phyloP scores from a whole-genome alignment of 2,113 vertebrate genomes.

The Laticauda laticaudata region DNA sequence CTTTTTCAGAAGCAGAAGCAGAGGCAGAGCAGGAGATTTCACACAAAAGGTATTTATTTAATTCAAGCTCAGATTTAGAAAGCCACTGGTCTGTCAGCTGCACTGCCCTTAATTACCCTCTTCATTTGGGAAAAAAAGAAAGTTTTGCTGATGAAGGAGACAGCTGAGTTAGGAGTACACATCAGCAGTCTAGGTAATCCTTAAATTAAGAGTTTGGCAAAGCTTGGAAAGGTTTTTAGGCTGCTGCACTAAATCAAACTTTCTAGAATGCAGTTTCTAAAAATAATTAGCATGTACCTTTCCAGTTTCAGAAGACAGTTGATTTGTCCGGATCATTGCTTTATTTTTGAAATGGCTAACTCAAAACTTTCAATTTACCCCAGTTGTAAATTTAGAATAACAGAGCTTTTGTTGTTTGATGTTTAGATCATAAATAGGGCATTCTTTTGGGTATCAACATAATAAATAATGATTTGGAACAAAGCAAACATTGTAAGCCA shows the following conservation, averaged over 20 bases:
- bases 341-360: slow-evolving; percentile 1
- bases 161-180: neutral
- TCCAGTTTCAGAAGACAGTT: neutral
- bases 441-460: slow-evolving; percentile 2
- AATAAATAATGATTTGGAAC: slow-evolving; percentile 40
- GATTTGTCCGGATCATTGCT: neutral
- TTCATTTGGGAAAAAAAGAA: neutral
- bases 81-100: neutral
- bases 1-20: neutral
- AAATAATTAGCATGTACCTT: neutral
- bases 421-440: neutral
- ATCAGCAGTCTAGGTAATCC: neutral
- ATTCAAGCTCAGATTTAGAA: neutral
- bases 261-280: neutral
- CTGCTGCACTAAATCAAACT: neutral
- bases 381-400: slow-evolving; percentile 23
- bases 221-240: neutral
- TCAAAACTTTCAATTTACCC: slow-evolving; percentile 24
- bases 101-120: neutral
- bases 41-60: neutral
- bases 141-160: neutral
- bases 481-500: slow-evolving; percentile 33
- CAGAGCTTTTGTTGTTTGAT: slow-evolving; percentile 43
- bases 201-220: neutral
- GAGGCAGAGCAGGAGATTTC: neutral